These are phyloP conservation scores for Siniperca undulata DNA, from an alignment of 2,797 vertebrate genomes.

Conservation along the genomic window DNA sequence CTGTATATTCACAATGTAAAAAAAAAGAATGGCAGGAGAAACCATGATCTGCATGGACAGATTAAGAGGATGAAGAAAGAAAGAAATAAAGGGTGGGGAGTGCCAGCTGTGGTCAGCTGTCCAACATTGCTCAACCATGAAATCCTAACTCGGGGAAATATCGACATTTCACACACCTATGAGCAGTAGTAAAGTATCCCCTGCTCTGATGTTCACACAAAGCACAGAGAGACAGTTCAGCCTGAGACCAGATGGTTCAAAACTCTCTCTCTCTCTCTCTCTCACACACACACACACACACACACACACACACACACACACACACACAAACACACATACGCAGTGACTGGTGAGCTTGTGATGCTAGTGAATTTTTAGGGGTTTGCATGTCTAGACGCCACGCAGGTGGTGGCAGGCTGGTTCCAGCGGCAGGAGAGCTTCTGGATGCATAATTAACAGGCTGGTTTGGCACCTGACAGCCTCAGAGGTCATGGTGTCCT, in stretches of 20 bases:
- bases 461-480: constrained; percentile 78
- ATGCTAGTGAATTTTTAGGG: constrained; percentile 31
- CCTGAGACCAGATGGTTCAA: constrained; percentile 70
- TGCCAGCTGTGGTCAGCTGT: constrained; percentile 42
- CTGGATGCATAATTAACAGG: constrained; percentile 80
- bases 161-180: constrained; percentile 77
- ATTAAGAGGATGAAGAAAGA: neutral
- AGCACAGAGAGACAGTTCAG: constrained; percentile 58
- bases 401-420: constrained; percentile 45
- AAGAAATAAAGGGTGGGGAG: neutral
- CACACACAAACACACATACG: constrained; percentile 1
- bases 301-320: constrained; percentile 4
- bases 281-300: neutral
- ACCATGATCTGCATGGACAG: neutral
- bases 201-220: constrained; percentile 70
- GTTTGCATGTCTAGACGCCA: constrained; percentile 61
- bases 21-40: neutral
- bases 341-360: constrained; percentile 40
- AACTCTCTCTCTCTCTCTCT: constrained; percentile 6
- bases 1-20: neutral
- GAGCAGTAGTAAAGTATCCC: constrained; percentile 65
- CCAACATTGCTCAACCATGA: constrained; percentile 58
- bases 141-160: constrained; percentile 65
- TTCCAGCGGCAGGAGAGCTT: constrained; percentile 65
- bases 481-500: constrained; percentile 79